Base-by-base conservation (phyloP, 2,888 invertebrate genomes). In the Limnephilus marmoratus region DNA sequence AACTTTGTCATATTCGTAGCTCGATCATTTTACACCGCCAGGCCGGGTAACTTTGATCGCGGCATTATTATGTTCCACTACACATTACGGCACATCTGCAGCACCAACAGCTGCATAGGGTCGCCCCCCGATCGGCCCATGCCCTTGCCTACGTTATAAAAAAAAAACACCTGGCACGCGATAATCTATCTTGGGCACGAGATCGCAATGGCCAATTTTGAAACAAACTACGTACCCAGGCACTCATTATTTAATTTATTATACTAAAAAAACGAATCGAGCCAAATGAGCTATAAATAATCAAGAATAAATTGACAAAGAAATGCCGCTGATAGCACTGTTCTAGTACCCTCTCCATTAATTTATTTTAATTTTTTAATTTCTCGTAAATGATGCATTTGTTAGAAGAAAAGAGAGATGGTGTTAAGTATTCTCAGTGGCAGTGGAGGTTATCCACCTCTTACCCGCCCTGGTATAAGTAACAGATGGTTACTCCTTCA, bases 151-250 rank as follows among this genome's bases (percentile, higher is more conserved):
- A 86, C 49, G 15, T n/a, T n/a, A 37, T n/a, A 86, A 85, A 85
- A 86, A 85, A 86, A 86, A 86, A n/a, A 37, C 86, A 86, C 86
- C 86, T 86, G 86, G 86, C 86, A 86, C 9, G 86, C 86, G 86
- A 86, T 86, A 86, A 86, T 86, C 86, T 86, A 86, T 86, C 86
- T 86, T 86, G 29, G 49, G 86, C 86, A 86, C 86, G 86, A 86
- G 86, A 45, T 86, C 86, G 86, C 41, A 86, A 49, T 41, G 49
- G 86, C 41, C 86, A 86, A 86, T 86, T 86, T 86, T 86, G 41
- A 86, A 86, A 45, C 86, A 86, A 24, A n/a, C 85, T n/a, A 49
- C 13, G 49, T 49, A n/a, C 45, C 45, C 7, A 68, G 24, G 24
- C 24, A 7, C 1, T 68, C 24, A 68, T n/a, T 68, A 68, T 68